Evolutionary conservation across 2,888 invertebrate genomes (phyloP).

Genomic region (Sinopyrophorus schimmeli): DNA sequence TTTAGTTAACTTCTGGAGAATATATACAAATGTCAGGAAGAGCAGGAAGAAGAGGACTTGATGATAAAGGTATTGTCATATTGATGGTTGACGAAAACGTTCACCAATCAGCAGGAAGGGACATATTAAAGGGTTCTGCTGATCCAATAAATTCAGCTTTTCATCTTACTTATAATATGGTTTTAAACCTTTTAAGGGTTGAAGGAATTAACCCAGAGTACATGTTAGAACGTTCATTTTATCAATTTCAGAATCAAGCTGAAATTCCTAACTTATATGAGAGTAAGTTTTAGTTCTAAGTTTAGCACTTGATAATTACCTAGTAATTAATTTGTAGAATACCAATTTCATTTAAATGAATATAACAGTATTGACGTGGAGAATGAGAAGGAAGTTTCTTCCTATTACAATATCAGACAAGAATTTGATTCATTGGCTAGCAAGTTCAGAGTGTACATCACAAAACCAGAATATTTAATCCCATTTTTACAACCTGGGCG

Average conservation of each 20-base stretch:
- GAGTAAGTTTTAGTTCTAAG: conserved; percentile 61
- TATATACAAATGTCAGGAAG: conserved; percentile 99
- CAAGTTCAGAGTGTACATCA: conserved; percentile 79
- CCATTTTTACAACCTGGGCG: conserved; percentile 96
- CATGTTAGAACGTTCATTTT: conserved; percentile 97
- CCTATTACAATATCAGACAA: conserved; percentile 83
- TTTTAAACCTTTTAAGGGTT: conserved; percentile 90
- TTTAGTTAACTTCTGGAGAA: conserved; percentile 92
- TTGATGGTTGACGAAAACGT: conserved; percentile 98
- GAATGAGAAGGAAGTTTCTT: conserved; percentile 74
- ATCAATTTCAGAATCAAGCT: conserved; percentile 98
- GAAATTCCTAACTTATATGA: conserved; percentile 88
- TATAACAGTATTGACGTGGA: conserved; percentile 68
- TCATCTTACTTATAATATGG: conserved; percentile 99
- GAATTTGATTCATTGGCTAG: conserved; percentile 75
- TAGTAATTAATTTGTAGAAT: conserved; percentile 56
- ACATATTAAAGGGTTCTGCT: conserved; percentile 81
- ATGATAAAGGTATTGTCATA: conserved; percentile 96
- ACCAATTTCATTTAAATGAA: conserved; percentile 67
- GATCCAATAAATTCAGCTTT: conserved; percentile 99
- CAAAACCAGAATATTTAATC: conserved; percentile 83
- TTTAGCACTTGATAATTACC: conserved; percentile 14
- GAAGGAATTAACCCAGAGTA: conserved; percentile 99
- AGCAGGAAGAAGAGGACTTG: conserved; percentile 94
- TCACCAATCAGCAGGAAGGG: conserved; percentile 73